phyloP scores from a whole-genome alignment of 2,888 invertebrate species.

The Therioaphis trifolii region DNA sequence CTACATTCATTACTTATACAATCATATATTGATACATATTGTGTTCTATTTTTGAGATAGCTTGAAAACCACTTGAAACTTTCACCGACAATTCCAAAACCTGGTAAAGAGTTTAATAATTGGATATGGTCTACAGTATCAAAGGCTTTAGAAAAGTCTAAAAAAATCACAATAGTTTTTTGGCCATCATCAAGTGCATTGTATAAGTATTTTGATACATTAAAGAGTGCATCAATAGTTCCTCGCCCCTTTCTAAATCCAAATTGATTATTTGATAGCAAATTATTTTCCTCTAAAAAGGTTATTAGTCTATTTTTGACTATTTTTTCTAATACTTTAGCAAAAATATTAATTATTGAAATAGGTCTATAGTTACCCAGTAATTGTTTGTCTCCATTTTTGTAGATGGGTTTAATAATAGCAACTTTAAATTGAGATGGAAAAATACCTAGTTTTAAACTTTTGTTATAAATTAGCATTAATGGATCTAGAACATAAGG shows the following conservation, averaged over 20 bases:
- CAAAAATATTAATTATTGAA: no score
- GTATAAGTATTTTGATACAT: slow-evolving; percentile 8
- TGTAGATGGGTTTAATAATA: no score
- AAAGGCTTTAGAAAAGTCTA: not conserved
- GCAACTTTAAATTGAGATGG: no score
- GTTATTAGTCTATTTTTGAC: not conserved
- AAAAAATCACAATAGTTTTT: not conserved
- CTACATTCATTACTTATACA: not conserved
- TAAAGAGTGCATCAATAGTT: not conserved
- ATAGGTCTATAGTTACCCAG: no score
- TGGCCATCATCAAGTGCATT: not conserved
- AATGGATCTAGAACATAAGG: no score
- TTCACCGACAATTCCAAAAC: not conserved
- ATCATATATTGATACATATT: not conserved
- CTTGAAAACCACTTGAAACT: not conserved
- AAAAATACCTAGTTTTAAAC: no score
- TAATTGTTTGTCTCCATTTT: no score
- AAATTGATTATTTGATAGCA: no score
- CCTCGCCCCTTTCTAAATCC: not conserved
- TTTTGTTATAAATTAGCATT: no score
- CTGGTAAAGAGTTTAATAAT: not conserved
- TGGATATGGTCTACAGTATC: not conserved
- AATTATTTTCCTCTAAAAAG: not conserved
- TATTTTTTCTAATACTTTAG: no score
- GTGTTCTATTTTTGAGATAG: not conserved